Base-by-base conservation (phyloP, 2,797 vertebrate species). In the Petrocephalus schoutedeni region DNA sequence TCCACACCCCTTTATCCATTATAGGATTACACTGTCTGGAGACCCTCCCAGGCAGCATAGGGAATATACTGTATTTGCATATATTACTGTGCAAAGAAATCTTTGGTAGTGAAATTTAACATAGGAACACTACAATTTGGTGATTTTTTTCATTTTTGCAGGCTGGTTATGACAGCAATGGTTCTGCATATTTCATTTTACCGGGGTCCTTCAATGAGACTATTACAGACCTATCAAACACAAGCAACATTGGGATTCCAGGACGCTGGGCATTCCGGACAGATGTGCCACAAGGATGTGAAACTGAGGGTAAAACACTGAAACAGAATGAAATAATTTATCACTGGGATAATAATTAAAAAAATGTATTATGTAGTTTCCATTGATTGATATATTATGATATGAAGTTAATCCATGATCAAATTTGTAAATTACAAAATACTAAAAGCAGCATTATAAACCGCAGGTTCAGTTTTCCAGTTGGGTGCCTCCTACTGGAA, bases 141-240 rank as follows among this genome's bases (percentile, higher is more conserved):
- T 87, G 14, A 6, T 86, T 21, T 88, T 9, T 58, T 89, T 58
- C 2, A 61, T 54, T 23, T 90, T 91, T 90, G 0, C 45, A 95
- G 95, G 94, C 91, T 87, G 95, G 95, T 23, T 95, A 93, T 89
- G 95, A 95, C 61, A 94, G 94, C 8, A 0, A 54, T 0, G 0
- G 2, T 9, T 95, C 94, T 1, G 0, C 0, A 21, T 87, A 93
- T 61, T 90, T 92, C 49, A 23, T 59, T 36, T 88, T 94, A 41
- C 89, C 90, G 45, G 92, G 91, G 58, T 93, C 93, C 4, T 91
- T 93, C 2, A n/a, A 57, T 9, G 0, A 0, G 10, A 6, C 54
- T 53, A 90, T 92, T 87, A 80, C 61, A 54, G 8, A 0, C 57
- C 90, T 95, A 1, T 41, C 1, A 1, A 8, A 45, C 4, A 87